Conservation (phyloP, 2,797 vertebrate genomes). For the Trachurus trachurus region DNA sequence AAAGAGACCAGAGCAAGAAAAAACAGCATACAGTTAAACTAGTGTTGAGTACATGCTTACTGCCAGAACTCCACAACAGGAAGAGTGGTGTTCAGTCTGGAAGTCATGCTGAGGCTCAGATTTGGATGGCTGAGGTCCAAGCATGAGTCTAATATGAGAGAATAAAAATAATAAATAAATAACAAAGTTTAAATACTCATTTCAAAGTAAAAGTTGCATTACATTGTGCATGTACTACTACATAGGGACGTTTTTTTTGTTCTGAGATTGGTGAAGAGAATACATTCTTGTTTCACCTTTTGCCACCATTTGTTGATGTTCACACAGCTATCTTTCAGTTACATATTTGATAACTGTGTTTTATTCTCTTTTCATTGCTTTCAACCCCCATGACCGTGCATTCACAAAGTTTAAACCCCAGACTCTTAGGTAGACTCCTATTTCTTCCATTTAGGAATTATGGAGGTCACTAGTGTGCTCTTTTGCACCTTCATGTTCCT, state of each 20-base stretch:
- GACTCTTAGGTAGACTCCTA: neutral
- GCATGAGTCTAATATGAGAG: conserved; percentile 60
- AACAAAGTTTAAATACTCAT: neutral
- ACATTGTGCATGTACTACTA: no score
- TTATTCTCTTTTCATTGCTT: neutral
- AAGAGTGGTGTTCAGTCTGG: conserved; percentile 63
- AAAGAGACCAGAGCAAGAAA: neutral
- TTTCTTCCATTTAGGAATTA: neutral
- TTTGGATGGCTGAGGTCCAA: conserved; percentile 52
- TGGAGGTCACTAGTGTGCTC: neutral
- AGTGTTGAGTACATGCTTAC: conserved; percentile 60
- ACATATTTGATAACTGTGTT: no score
- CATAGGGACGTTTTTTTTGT: no score
- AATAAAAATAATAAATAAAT: conserved; percentile 3
- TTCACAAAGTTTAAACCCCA: neutral
- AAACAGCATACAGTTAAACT: neutral
- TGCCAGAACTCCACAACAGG: conserved; percentile 79
- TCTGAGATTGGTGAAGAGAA: no score
- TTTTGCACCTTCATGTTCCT: neutral
- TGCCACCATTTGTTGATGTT: no score
- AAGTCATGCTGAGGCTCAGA: conserved; percentile 27
- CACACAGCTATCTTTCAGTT: no score
- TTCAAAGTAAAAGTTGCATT: neutral
- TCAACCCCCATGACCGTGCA: no score
- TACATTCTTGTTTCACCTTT: no score